Percentiles rank a stretch among this genome's conserved stretches.
These are phyloP conservation scores for Brotula barbata DNA, from an alignment of 2,797 vertebrate species.

Conservation along the genomic window DNA sequence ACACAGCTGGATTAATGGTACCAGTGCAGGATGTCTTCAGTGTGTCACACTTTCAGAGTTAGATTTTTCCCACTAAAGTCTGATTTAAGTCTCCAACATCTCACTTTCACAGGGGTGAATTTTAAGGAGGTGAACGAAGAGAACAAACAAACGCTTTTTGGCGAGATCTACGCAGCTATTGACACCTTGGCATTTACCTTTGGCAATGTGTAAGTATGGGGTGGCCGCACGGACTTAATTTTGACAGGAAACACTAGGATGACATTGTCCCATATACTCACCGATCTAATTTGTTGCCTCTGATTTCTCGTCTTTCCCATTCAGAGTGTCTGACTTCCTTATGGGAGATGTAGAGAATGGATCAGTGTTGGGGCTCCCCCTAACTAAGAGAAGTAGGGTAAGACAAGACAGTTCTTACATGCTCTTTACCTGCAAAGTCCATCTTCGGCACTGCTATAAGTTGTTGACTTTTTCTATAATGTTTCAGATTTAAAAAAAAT, in stretches of 20 bases:
- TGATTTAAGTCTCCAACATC: slow-evolving; percentile 28
- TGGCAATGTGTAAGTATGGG: slow-evolving; percentile 95
- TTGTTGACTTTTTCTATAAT: too few species aligned
- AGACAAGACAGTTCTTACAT: slow-evolving; percentile 35
- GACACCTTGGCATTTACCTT: slow-evolving; percentile 97
- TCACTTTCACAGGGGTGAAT: slow-evolving; percentile 85
- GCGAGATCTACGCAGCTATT: slow-evolving; percentile 92
- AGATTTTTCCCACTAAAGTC: slow-evolving; percentile 17
- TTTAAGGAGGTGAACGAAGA: slow-evolving; percentile 96
- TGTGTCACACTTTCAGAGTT: slow-evolving; percentile 3
- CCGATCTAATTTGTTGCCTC: not conserved
- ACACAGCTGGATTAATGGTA: slow-evolving; percentile 3
- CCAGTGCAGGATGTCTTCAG: slow-evolving; percentile 38
- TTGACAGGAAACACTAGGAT: not conserved
- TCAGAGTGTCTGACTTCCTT: slow-evolving; percentile 98
- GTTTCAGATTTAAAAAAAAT: too few species aligned
- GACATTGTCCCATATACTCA: not conserved
- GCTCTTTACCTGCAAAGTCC: too few species aligned
- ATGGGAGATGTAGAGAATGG: slow-evolving; percentile 99
- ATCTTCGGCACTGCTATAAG: not conserved
- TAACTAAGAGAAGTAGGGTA: slow-evolving; percentile 91
- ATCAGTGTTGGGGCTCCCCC: slow-evolving; percentile 89
- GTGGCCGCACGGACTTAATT: slow-evolving; percentile 4
- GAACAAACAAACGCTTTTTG: slow-evolving; percentile 89
- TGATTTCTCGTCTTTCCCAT: slow-evolving; percentile 23